Base-by-base conservation (phyloP, 2,113 vertebrate genomes). In the Archilochus colubris region DNA sequence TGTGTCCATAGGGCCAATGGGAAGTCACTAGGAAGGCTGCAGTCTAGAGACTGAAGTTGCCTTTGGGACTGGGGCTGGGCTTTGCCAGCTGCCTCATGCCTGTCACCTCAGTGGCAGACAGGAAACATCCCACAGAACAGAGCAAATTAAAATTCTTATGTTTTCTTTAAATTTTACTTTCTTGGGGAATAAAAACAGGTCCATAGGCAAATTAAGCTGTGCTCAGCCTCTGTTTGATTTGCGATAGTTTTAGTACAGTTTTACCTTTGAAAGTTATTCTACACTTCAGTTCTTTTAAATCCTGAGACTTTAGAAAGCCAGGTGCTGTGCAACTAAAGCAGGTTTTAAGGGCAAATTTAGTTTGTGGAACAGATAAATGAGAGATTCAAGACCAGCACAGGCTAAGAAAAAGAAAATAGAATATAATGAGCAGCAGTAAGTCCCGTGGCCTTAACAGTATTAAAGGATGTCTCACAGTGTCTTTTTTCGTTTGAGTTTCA, bases 111-210 rank as follows among this genome's bases (percentile, higher is more conserved):
- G 68, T 0, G 0, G 22, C 19, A 48, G 48, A 43, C 77, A 63
- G 36, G 38, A 36, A 66, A 74, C 3, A 3, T 91, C 84, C 61
- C 1, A 0, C 12, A 13, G 24, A 33, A 28, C 6, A 33, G 14
- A 84, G 12, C 46, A 91, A 70, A 58, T 25, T 72, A 74, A 44
- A 36, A 57, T 53, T 10, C 2, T 44, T 13, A 43, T 77, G 10
- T 68, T 95, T 81, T 40, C 55, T 88, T 84, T 70, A 94, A 86
- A 67, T 70, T 78, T 55, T 72, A 57, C 36, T 78, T 85, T 83
- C 4, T 13, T 66, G n/a, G 22, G 54, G 17, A 73, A 61, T 46
- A 19, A 50, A 73, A 69, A 76, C 70, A 14, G 3, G 7, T n/a
- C 77, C 48, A 67, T 48, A 59, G n/a, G 31, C 48, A 81, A 59